These are phyloP conservation scores for Tholera decimalis DNA, from an alignment of 2,888 invertebrate species.

Conservation along the genomic window DNA sequence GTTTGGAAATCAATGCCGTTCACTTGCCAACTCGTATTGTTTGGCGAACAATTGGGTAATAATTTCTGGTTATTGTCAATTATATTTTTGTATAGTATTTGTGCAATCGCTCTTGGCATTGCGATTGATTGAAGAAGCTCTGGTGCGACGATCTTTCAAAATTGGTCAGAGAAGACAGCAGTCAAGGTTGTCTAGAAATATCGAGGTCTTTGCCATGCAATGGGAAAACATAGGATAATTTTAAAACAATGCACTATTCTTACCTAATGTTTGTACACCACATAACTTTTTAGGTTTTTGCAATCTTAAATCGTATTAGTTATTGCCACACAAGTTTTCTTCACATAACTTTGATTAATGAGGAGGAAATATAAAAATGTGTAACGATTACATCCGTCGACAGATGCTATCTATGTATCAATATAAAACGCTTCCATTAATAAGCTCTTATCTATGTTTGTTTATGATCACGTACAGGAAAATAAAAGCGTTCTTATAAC, in stretches of 20 bases:
- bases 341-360: background rate
- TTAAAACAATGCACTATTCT: no score
- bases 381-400: conserved; percentile 17
- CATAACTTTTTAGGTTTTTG: no score
- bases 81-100: conserved; percentile 20
- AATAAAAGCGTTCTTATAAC: conserved; percentile 1
- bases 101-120: conserved; percentile 1
- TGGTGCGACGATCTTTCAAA: no score
- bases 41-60: conserved; percentile 68
- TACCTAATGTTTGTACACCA: no score
- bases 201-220: no score
- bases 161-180: no score
- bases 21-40: conserved; percentile 72
- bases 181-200: no score
- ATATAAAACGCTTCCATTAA: conserved; percentile 15
- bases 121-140: no score
- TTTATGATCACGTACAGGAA: conserved; percentile 11
- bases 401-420: conserved; percentile 18
- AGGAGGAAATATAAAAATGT: conserved; percentile 30
- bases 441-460: conserved; percentile 5
- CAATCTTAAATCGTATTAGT: background rate
- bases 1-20: conserved; percentile 71
- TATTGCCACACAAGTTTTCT: background rate
- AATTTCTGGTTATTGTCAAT: conserved; percentile 46
- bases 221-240: no score